Evolutionary conservation across 2,888 invertebrate genomes (phyloP), one percentile per base, ranked within the genome.

Genomic region (Apamea crenata): DNA sequence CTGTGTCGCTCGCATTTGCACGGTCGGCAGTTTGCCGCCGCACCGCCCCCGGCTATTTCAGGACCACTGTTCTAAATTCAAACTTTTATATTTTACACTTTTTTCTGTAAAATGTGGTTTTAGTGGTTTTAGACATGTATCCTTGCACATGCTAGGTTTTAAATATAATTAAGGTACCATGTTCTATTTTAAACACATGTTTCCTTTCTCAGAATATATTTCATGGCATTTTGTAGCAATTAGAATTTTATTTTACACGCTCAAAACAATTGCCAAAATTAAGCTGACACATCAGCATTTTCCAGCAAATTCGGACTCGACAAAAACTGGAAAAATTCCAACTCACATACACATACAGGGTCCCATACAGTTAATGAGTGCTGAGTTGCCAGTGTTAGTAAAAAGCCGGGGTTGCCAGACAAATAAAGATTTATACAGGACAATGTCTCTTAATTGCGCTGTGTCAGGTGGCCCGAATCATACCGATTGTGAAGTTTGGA

Each of bases 371-470:
- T 83, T 88, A 90, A 89, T 88, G 87, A 85, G 84, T 83, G 88
- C 87, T 87, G 87, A 85, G 85, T 86, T 92, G 92, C 87, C 89
- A 88, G 86, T 87, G 90, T 87, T 87, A 81, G 89, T 90, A 90
- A 90, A 88, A 88, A 88, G 83, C 83, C 77, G 81, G 88, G 84
- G 82, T 83, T 82, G 84, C 86, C 91, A 85, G 88, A 91, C 91
- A 93, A 93, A 94, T 92, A 94, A 92, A 92, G 92, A 93, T 93
- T 92, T 93, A 92, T 91, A 87, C 88, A 86, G 91, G 89, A 94
- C 94, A 94, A 94, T 94, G 93, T 91, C 86, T 90, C 91, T 91
- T 94, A 94, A 94, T 94, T 94, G 93, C 85, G 90, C 91, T 86
- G 89, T 85, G 91, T 91, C 91, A 92, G 93, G 87, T 90, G 89